Evolutionary conservation across 2,113 vertebrate species (phyloP).

Genomic region (Pleuronectes platessa): DNA sequence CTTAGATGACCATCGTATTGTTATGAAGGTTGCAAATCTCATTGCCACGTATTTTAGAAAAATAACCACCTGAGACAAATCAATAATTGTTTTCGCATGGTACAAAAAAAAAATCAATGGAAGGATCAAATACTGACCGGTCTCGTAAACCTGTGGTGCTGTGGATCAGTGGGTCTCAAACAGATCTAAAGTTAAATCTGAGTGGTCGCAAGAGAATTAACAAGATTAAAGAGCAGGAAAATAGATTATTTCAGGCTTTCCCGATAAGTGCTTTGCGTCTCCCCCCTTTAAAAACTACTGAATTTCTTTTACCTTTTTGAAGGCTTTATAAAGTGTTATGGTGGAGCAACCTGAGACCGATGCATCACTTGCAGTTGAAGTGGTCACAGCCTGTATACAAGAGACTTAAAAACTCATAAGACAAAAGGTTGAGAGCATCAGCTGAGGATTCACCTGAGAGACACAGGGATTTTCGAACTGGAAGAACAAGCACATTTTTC

Average conservation of each 20-base stretch:
- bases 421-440: too few species aligned
- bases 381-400: background rate
- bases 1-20: background rate
- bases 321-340: background rate
- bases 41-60: background rate
- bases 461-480: background rate
- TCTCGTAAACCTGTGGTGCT: background rate
- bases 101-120: background rate
- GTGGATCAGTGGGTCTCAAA: background rate
- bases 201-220: background rate
- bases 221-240: background rate
- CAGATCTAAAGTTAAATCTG: background rate
- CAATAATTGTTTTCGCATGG: too few species aligned
- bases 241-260: background rate
- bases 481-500: constrained; percentile 30
- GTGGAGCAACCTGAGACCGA: background rate
- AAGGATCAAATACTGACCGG: background rate
- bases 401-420: background rate
- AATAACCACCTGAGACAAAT: background rate
- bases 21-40: background rate
- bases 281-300: background rate
- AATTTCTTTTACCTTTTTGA: background rate
- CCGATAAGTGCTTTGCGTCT: background rate
- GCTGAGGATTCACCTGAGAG: too few species aligned
- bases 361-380: too few species aligned